A percentile compares a stretch with the other conserved stretches of the same genome.
phyloP scores from a whole-genome alignment of 2,113 vertebrate species.

The Brienomyrus longianalis region DNA sequence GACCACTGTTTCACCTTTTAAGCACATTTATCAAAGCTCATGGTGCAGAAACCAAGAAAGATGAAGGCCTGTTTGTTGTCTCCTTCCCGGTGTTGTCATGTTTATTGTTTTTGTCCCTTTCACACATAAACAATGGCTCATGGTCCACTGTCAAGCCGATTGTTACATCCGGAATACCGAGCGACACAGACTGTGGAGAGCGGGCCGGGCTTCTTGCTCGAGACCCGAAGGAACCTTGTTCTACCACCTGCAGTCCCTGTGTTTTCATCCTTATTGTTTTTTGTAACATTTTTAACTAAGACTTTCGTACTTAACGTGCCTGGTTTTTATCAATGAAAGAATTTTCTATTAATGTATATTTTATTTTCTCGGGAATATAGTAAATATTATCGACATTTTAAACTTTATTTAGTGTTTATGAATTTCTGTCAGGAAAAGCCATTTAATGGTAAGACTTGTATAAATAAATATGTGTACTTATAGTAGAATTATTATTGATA shows the following conservation, averaged over 20 bases:
- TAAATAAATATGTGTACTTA: background rate
- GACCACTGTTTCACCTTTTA: background rate
- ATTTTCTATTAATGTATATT: slow-evolving; percentile 3
- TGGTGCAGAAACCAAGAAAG: background rate
- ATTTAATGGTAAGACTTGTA: slow-evolving; percentile 8
- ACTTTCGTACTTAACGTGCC: slow-evolving; percentile 15
- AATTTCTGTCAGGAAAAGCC: background rate
- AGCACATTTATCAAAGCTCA: background rate
- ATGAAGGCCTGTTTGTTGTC: background rate
- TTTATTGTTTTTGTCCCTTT: background rate
- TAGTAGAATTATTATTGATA: background rate
- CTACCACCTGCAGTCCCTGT: background rate
- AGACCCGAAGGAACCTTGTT: background rate
- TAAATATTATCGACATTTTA: slow-evolving; percentile 7
- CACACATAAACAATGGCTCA: background rate
- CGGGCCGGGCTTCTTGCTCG: background rate
- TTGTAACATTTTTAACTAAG: slow-evolving; percentile 6
- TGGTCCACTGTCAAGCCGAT: background rate
- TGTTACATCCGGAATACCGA: background rate
- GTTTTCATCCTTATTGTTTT: slow-evolving; percentile 6
- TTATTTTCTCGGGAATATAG: slow-evolving; percentile 6
- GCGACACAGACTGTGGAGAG: background rate
- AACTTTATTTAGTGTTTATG: background rate
- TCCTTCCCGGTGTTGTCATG: background rate
- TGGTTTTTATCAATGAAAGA: slow-evolving; percentile 11